phyloP scores from a whole-genome alignment of 2,888 invertebrate species.

The Lymantria monacha region DNA sequence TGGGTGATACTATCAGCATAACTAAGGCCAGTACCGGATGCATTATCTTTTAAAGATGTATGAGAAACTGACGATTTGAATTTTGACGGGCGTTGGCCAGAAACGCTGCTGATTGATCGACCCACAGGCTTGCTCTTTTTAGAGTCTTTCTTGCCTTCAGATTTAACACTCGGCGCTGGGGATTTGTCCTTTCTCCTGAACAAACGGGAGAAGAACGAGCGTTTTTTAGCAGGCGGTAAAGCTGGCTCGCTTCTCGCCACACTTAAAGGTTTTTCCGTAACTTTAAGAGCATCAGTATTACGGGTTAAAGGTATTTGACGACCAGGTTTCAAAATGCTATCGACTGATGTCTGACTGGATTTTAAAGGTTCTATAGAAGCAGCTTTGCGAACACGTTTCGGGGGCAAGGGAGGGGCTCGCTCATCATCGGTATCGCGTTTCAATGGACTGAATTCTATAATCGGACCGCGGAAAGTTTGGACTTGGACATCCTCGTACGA shows the following conservation, averaged over 20 bases:
- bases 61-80: slow-evolving; percentile 69
- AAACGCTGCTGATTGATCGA: slow-evolving; percentile 83
- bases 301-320: slow-evolving; percentile 56
- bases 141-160: slow-evolving; percentile 55
- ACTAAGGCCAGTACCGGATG: slow-evolving; percentile 64
- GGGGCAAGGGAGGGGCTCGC: slow-evolving; percentile 89
- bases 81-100: slow-evolving; percentile 80
- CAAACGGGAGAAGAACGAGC: slow-evolving; percentile 72
- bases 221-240: slow-evolving; percentile 71
- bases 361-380: slow-evolving; percentile 58
- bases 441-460: slow-evolving; percentile 75
- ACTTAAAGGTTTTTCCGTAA: slow-evolving; percentile 38
- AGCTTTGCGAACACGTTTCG: slow-evolving; percentile 87
- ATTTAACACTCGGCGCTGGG: slow-evolving; percentile 68
- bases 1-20: slow-evolving; percentile 84
- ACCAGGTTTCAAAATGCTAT: slow-evolving; percentile 66
- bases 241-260: slow-evolving; percentile 68
- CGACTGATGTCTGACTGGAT: slow-evolving; percentile 70
- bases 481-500: slow-evolving; percentile 84
- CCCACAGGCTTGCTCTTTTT: slow-evolving; percentile 73
- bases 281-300: slow-evolving; percentile 37
- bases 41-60: slow-evolving; percentile 67
- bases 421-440: slow-evolving; percentile 83
- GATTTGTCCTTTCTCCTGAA: slow-evolving; percentile 72
- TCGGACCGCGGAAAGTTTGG: slow-evolving; percentile 73